A percentile compares a stretch with the other conserved stretches of the same genome.
phyloP scores from a whole-genome alignment of 35 echinoderm and acorn worm species.

The Diadema setosum region DNA sequence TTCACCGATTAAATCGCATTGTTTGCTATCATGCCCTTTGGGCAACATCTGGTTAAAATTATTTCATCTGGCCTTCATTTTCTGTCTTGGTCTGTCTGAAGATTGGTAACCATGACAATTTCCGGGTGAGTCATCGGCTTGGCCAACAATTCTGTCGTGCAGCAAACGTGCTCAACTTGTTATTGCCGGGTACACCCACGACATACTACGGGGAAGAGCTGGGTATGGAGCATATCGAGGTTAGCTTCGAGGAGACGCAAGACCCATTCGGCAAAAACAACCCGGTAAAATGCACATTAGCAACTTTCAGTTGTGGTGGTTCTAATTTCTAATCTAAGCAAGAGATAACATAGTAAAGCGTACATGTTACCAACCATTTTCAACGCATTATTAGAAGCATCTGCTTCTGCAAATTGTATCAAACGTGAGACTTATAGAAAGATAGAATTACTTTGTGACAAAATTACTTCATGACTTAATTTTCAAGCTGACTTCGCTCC shows the following conservation, averaged over 20 bases:
- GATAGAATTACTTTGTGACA: too few species aligned
- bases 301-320: neutral
- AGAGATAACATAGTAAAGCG: too few species aligned
- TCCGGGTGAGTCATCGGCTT: conserved; percentile 42
- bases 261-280: conserved; percentile 87
- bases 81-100: neutral
- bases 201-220: conserved; percentile 94
- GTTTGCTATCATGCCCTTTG: neutral
- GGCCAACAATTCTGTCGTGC: conserved; percentile 48
- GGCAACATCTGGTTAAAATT: neutral
- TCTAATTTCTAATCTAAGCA: too few species aligned
- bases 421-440: too few species aligned
- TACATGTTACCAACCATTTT: too few species aligned
- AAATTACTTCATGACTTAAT: too few species aligned
- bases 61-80: neutral
- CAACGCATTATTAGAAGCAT: too few species aligned
- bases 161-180: conserved; percentile 64
- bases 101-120: conserved; percentile 91
- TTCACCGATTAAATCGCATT: neutral
- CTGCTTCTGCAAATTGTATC: too few species aligned
- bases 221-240: conserved; percentile 70
- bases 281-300: conserved; percentile 29
- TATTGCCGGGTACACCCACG: conserved; percentile 83
- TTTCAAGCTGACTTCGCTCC: neutral
- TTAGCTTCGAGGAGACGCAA: conserved; percentile 74